A percentile compares a stretch with the other conserved stretches of the same genome.
Conservation (phyloP, 2,113 vertebrate genomes). For the Nicator chloris region DNA sequence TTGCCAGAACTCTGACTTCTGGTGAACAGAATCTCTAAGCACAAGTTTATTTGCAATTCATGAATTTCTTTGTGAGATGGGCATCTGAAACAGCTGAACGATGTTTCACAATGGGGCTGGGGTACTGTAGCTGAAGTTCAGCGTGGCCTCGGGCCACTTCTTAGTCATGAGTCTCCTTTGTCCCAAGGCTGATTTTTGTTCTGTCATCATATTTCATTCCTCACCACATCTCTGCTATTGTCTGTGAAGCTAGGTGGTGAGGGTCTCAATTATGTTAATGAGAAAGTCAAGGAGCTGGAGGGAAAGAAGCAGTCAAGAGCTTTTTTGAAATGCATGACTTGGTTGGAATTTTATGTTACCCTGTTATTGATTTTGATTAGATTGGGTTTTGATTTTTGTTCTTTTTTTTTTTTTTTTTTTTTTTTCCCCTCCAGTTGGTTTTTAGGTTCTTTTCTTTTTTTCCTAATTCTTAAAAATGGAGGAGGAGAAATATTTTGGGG, state of each 20-base stretch:
- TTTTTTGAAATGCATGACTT: neutral
- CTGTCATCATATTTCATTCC: neutral
- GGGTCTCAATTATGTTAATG: neutral
- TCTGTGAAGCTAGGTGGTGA: neutral
- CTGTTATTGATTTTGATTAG: neutral
- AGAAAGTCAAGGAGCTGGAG: neutral
- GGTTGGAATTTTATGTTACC: neutral
- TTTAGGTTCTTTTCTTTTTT: neutral
- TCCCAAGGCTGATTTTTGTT: neutral
- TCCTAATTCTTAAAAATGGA: neutral
- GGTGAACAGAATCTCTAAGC: conserved; percentile 1
- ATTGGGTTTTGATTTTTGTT: neutral
- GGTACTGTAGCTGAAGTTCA: conserved; percentile 1
- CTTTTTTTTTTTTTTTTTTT: neutral
- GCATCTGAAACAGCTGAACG: neutral
- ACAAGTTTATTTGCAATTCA: conserved; percentile 23
- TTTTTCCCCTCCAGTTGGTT: fast-evolving
- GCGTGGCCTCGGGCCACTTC: neutral
- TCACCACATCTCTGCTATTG: neutral
- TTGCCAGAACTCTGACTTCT: conserved; percentile 36
- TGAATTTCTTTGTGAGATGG: conserved; percentile 24
- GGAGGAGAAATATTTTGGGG: neutral
- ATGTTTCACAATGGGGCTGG: neutral
- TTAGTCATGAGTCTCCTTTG: neutral
- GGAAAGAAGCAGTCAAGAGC: neutral